These are phyloP conservation scores for Formica selysi DNA, from an alignment of 1,140 invertebrate genomes.

Conservation along the genomic window DNA sequence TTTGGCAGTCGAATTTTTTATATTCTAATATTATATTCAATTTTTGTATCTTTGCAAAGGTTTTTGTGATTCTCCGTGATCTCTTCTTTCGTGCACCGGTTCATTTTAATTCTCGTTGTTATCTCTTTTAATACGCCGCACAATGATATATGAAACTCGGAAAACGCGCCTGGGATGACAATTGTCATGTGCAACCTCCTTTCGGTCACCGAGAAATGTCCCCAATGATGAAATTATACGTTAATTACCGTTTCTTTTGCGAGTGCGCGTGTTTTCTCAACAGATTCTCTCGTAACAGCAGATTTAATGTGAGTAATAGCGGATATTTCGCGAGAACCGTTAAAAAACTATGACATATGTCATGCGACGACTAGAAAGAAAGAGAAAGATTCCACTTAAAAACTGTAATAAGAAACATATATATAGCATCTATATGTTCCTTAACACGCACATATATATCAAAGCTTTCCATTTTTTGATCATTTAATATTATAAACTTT, in stretches of 20 bases:
- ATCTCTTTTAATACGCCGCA: slow-evolving; percentile 38
- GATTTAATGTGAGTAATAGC: background rate
- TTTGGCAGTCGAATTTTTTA: too few relatives aligned
- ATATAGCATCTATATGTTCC: background rate
- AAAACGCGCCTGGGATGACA: slow-evolving; percentile 33
- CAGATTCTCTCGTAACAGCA: background rate
- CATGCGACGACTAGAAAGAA: background rate
- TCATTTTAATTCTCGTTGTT: slow-evolving; percentile 36
- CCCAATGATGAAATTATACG: background rate
- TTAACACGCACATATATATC: background rate
- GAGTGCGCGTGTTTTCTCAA: background rate
- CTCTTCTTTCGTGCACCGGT: background rate
- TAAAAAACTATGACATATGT: slow-evolving; percentile 23
- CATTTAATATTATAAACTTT: background rate
- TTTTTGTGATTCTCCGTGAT: background rate
- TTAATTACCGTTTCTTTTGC: slow-evolving; percentile 1
- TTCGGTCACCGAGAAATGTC: background rate
- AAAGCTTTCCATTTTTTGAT: background rate
- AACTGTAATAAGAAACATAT: slow-evolving; percentile 16
- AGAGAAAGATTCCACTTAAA: background rate
- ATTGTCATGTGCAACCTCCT: slow-evolving; percentile 46
- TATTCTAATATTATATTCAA: too few relatives aligned
- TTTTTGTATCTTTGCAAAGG: too few relatives aligned
- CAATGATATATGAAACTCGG: background rate
- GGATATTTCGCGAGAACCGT: slow-evolving; percentile 11